Conservation (phyloP, 1,140 invertebrate species). For the Eueides isabella region DNA sequence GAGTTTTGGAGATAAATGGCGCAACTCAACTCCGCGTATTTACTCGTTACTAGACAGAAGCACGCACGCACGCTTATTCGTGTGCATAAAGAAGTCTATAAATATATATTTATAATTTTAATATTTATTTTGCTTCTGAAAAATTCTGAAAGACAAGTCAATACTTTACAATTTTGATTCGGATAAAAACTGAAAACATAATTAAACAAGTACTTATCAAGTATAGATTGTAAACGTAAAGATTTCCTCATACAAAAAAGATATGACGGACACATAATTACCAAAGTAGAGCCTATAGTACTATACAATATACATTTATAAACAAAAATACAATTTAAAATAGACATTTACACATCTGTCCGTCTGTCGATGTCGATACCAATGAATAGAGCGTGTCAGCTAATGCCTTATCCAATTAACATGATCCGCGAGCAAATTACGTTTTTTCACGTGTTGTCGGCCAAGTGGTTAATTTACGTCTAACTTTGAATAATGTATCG, state of each 20-base stretch:
- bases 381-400: background rate
- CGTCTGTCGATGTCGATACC: background rate
- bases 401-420: constrained; percentile 16
- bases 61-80: too few species aligned
- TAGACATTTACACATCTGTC: background rate
- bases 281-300: background rate
- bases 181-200: too few species aligned
- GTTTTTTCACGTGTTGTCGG: constrained; percentile 26
- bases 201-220: background rate
- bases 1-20: too few species aligned
- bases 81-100: too few species aligned
- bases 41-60: too few species aligned
- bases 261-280: background rate
- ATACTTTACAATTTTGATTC: too few species aligned
- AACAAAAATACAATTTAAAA: background rate
- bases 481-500: background rate
- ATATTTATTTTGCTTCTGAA: too few species aligned
- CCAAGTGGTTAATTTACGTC: background rate
- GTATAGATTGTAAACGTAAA: background rate
- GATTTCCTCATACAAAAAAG: background rate
- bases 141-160: too few species aligned
- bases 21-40: too few species aligned
- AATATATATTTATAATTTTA: too few species aligned
- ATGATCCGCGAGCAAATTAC: constrained; percentile 21
- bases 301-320: background rate